Percentiles rank a stretch among this genome's conserved stretches.
Evolutionary conservation across 2,888 invertebrate genomes (phyloP).

Genomic region (Ischnura elegans): DNA sequence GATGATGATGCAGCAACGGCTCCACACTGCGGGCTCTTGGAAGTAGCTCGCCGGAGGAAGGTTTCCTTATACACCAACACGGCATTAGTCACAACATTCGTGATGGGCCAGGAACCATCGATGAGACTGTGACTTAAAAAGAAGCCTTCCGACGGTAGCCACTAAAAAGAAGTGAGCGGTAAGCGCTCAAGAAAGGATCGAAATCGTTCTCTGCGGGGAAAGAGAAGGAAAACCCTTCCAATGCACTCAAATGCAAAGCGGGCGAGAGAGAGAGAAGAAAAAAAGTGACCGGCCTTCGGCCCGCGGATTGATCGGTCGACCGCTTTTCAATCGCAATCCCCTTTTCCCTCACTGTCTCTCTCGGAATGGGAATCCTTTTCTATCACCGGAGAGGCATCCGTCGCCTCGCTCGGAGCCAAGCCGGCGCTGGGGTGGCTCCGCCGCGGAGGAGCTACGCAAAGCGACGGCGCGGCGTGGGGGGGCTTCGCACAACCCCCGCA

Average conservation of each 20-base stretch:
- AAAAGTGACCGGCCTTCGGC: neutral
- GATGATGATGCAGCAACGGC: no score
- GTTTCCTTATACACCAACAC: no score
- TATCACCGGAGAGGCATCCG: slow-evolving; percentile 21
- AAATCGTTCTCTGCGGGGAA: neutral
- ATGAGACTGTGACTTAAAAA: neutral
- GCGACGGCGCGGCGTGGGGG: no score
- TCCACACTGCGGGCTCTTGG: no score
- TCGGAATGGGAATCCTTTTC: neutral
- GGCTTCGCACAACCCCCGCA: slow-evolving; percentile 21
- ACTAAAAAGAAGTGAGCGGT: no score
- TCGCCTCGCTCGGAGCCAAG: neutral
- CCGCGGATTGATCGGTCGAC: neutral
- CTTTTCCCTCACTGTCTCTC: no score
- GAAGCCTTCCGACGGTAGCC: neutral
- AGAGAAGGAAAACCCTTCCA: neutral
- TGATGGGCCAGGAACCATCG: no score
- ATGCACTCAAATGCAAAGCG: neutral
- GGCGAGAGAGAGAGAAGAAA: neutral
- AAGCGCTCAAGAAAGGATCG: neutral
- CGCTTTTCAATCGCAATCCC: slow-evolving; percentile 2
- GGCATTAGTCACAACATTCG: no score
- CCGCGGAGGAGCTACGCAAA: no score
- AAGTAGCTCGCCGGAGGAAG: no score
- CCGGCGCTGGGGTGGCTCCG: neutral